Evolutionary conservation across 2,797 vertebrate species (phyloP), one percentile per base, ranked within the genome.

Genomic region (Microchirus variegatus): DNA sequence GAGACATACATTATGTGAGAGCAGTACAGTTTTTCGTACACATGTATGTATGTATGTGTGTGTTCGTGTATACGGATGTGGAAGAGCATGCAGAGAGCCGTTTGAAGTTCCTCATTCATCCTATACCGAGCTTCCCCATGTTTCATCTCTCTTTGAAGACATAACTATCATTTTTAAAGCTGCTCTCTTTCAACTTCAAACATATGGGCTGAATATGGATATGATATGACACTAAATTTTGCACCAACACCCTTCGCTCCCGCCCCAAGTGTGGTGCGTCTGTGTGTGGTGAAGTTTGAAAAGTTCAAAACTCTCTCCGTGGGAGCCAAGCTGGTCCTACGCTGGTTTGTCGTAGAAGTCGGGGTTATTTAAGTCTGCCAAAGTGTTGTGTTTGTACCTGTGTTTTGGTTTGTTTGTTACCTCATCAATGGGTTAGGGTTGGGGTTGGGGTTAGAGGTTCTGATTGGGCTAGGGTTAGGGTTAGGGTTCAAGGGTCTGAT

Each of bases 41-140:
- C 53, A 36, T 31, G 47, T 40, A 55, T 26, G 42, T 40, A n/a
- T n/a, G n/a, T n/a, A n/a, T n/a, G n/a, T n/a, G 59, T 41, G 73
- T 50, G 52, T 67, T 52, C 66, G 76, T 71, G 55, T 75, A 53
- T 52, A 53, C 36, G 49, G 69, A 67, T 73, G 60, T 63, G 56
- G 60, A 67, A 78, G 59, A 14, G 42, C 77, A 69, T 5, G 38
- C 70, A 41, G 47, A 43, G 60, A 73, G 52, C 16, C 67, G 82
- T 91, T 91, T 91, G 89, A 91, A 84, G 89, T 88, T 82, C 70
- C 76, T 89, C 83, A 81, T 89, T 87, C 80, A 85, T 65, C 63
- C 72, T 52, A 76, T 71, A 59, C 74, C 80, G 77, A 68, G 79
- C 76, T 85, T 81, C 70, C 71, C 60, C 73, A 65, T 80, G 84